Evolutionary conservation across 2,888 invertebrate species (phyloP).

Genomic region (Pandemis cinnamomeana): DNA sequence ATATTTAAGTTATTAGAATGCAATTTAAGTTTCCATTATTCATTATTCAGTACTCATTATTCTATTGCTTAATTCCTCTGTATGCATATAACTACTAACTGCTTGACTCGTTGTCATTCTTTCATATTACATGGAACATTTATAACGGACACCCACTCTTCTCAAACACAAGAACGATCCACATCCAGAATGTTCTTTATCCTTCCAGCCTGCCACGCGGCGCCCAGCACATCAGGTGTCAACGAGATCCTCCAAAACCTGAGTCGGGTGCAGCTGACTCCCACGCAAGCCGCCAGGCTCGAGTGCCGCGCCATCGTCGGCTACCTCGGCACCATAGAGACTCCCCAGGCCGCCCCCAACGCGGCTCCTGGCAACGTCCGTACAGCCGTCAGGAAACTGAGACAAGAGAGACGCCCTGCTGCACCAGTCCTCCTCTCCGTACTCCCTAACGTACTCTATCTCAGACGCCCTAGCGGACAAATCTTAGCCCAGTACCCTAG

Average conservation of each 20-base stretch:
- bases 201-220: constrained; percentile 73
- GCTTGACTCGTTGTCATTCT: too few relatives aligned
- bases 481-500: constrained; percentile 94
- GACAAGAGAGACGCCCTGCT: constrained; percentile 94
- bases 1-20: too few relatives aligned
- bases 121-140: too few relatives aligned
- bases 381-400: constrained; percentile 93
- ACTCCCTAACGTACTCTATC: constrained; percentile 90
- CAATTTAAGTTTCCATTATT: too few relatives aligned
- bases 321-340: constrained; percentile 97
- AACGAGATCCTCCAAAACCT: constrained; percentile 76
- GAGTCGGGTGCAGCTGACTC: constrained; percentile 70
- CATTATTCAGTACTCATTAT: too few relatives aligned
- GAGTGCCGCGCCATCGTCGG: constrained; percentile 95
- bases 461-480: constrained; percentile 91
- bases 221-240: constrained; percentile 74
- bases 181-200: not conserved
- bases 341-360: constrained; percentile 92
- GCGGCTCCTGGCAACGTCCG: constrained; percentile 92
- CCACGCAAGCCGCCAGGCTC: constrained; percentile 80
- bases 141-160: too few relatives aligned
- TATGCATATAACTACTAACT: too few relatives aligned
- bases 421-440: constrained; percentile 94
- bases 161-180: not conserved
- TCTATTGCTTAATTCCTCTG: too few relatives aligned